Conservation (phyloP, 1,140 invertebrate genomes). For the Calliopsis andreniformis region DNA sequence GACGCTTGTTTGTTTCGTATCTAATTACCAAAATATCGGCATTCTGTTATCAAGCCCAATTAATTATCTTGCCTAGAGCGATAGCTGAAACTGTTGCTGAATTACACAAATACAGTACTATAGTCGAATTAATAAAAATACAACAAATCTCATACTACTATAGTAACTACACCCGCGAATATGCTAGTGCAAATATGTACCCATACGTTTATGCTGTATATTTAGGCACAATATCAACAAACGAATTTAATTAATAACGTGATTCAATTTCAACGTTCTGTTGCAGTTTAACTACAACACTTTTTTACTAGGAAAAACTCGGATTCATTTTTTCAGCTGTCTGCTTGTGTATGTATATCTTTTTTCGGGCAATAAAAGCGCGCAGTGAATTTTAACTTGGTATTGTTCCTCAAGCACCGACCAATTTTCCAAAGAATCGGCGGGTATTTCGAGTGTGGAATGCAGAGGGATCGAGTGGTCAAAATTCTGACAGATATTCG, state of each 20-base stretch:
- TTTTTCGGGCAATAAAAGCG: background rate
- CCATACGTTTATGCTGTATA: too few species aligned
- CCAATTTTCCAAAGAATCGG: constrained; percentile 9
- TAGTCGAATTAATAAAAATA: too few species aligned
- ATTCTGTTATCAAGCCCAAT: too few species aligned
- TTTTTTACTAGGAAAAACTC: background rate
- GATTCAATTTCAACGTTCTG: too few species aligned
- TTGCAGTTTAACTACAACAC: background rate
- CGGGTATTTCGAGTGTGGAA: background rate
- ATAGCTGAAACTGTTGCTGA: background rate
- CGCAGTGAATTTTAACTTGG: background rate
- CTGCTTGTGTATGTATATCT: background rate
- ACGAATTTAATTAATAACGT: constrained; percentile 10
- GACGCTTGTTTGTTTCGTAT: too few species aligned
- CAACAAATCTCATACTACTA: background rate
- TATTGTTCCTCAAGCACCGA: background rate
- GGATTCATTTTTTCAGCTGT: too few species aligned
- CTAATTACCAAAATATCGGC: too few species aligned
- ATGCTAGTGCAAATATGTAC: background rate
- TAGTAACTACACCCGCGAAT: background rate
- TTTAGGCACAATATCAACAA: background rate
- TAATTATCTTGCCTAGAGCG: too few species aligned
- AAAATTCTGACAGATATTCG: constrained; percentile 48
- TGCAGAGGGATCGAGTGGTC: background rate
- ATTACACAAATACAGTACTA: too few species aligned